Percentiles rank a stretch among this genome's conserved stretches.
Conservation (phyloP, 2,113 vertebrate species). For the Passer montanus region DNA sequence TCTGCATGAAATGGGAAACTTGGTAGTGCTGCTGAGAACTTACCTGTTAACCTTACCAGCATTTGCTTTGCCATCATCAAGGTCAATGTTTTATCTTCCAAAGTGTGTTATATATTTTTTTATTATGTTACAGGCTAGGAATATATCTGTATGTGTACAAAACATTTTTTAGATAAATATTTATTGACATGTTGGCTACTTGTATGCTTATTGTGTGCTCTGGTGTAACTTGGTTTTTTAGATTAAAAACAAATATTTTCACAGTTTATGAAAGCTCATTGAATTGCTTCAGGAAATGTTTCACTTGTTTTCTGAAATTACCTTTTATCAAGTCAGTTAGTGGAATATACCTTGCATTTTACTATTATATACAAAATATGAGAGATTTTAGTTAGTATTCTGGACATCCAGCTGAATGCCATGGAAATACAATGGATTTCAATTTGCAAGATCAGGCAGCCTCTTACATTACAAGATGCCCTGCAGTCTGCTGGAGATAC, state of each 20-base stretch:
- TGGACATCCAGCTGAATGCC: conserved; percentile 49
- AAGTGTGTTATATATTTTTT: neutral
- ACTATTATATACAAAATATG: conserved; percentile 17
- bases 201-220: neutral
- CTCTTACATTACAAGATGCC: conserved; percentile 4
- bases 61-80: neutral
- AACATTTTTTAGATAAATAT: neutral
- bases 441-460: conserved; percentile 18
- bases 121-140: neutral
- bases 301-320: neutral
- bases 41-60: neutral
- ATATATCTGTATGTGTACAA: neutral
- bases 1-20: neutral
- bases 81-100: neutral
- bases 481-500: conserved; percentile 25
- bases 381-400: conserved; percentile 45
- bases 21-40: neutral
- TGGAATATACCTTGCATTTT: conserved; percentile 12
- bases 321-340: neutral
- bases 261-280: neutral
- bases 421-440: conserved; percentile 42
- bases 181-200: neutral
- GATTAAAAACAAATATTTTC: neutral
- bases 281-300: neutral
- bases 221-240: neutral